A percentile compares a stretch with the other conserved stretches of the same genome.
Conservation (phyloP, 2,113 vertebrate genomes). For the Tychaedon coryphoeus region DNA sequence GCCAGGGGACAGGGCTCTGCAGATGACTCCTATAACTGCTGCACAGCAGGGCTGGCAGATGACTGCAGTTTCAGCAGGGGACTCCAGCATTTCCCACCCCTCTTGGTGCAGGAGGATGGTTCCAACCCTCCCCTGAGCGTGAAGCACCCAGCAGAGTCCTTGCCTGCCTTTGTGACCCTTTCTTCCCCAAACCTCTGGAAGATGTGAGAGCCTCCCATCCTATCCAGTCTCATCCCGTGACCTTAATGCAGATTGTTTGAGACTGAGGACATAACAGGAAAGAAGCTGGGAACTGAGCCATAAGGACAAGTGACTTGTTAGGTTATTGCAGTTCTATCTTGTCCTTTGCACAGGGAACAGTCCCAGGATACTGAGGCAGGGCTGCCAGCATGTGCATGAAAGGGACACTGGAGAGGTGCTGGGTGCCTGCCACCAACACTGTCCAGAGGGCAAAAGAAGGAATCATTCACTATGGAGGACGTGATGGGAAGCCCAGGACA, state of each 20-base stretch:
- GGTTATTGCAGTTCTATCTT: background rate
- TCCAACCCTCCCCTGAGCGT: background rate
- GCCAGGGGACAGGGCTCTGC: accelerated
- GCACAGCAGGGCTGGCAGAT: background rate
- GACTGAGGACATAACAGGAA: background rate
- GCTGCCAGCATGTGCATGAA: background rate
- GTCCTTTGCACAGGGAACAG: background rate
- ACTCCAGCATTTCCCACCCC: background rate
- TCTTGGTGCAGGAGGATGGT: accelerated
- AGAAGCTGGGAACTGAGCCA: background rate
- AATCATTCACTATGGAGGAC: background rate
- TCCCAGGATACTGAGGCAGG: background rate
- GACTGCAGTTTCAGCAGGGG: background rate
- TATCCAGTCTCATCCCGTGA: background rate
- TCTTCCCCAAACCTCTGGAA: background rate
- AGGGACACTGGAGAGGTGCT: background rate
- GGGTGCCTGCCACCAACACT: background rate
- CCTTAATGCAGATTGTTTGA: background rate
- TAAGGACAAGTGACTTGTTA: background rate
- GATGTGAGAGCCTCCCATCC: background rate
- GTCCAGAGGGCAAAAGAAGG: background rate
- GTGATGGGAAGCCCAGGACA: background rate
- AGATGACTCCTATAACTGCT: background rate
- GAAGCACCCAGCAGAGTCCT: background rate
- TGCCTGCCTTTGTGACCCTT: background rate